A percentile compares a stretch with the other conserved stretches of the same genome.
These are phyloP conservation scores for Pimpla rufipes DNA, from an alignment of 2,888 invertebrate genomes.

Conservation along the genomic window DNA sequence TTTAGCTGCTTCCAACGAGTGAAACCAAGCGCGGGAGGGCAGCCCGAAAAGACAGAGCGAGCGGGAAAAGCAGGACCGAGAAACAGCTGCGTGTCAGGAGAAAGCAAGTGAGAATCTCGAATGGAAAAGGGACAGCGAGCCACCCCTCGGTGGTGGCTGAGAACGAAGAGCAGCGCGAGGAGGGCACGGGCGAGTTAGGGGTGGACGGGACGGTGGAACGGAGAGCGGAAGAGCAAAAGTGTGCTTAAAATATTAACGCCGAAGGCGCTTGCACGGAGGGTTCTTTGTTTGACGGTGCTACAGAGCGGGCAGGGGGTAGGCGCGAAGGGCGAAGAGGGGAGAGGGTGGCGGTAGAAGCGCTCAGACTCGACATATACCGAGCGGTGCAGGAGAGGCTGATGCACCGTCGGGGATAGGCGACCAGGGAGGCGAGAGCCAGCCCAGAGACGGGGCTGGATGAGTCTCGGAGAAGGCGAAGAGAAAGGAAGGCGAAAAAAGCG, in stretches of 20 bases:
- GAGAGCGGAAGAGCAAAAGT: constrained; percentile 80
- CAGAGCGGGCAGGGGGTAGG: constrained; percentile 43
- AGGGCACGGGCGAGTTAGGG: constrained; percentile 48
- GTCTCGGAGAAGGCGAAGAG: constrained; percentile 24
- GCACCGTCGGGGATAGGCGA: constrained; percentile 48
- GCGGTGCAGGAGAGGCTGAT: constrained; percentile 43
- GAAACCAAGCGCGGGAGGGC: constrained; percentile 11
- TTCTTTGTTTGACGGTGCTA: constrained; percentile 81
- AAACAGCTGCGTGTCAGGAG: constrained; percentile 52
- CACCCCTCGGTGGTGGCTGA: neutral
- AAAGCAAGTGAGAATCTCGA: constrained; percentile 38
- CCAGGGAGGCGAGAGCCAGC: constrained; percentile 32
- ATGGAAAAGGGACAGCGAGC: constrained; percentile 24
- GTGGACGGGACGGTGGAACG: constrained; percentile 51
- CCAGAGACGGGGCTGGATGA: constrained; percentile 31
- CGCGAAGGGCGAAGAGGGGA: neutral
- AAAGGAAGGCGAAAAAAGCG: constrained; percentile 12
- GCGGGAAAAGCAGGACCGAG: constrained; percentile 6
- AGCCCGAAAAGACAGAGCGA: constrained; percentile 33
- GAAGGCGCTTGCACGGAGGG: constrained; percentile 81
- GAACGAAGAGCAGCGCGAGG: constrained; percentile 39
- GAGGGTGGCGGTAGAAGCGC: constrained; percentile 44
- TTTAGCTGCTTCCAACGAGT: neutral
- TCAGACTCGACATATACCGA: constrained; percentile 36
- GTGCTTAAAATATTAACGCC: constrained; percentile 85